Base-by-base conservation (phyloP, 2,888 invertebrate genomes). In the Eulithis prunata region DNA sequence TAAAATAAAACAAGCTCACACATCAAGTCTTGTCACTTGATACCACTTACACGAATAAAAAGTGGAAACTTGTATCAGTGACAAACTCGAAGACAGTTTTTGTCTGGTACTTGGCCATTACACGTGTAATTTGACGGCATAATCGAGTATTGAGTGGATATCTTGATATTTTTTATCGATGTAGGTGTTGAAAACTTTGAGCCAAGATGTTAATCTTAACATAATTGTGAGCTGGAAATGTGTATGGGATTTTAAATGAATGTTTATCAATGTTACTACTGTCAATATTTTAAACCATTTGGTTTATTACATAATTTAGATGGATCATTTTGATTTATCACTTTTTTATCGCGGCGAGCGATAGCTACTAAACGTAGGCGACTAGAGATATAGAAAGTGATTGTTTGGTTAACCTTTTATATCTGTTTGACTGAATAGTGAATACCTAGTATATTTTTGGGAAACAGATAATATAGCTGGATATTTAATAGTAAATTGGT, bases 111-210 rank as follows among this genome's bases (percentile, higher is more conserved):
- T 66, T 52, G 55, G 43, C 14, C 46, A 62, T 62, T 55, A 59
- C 62, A 62, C 54, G 58, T 54, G 66, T 67, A 63, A 63, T 58
- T 67, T 67, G 62, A 67, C 59, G 66, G 63, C 59, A 60, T 67
- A 67, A 67, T 67, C 47, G 58, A 63, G 32, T n/a, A 11, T 41
- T 58, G 59, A 62, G 64, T 46, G 49, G 53, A 14, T 62, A 58
- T 60, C 36, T 47, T 61, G 8, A n/a, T 53, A 46, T 53, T 53
- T 58, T 59, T 66, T 62, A 62, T 62, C 55, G 59, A 58, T 55
- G 3, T 13, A 53, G 32, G 51, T 65, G 60, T 65, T 65, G 54
- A 59, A 32, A 52, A 21, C 38, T 11, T 54, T 14, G 14, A 54
- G n/a, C 10, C 54, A 38, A 21, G 14, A 54, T 54, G 3, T 38